A percentile compares a stretch with the other conserved stretches of the same genome.
These are phyloP conservation scores for Cotesia congregata DNA, from an alignment of 2,888 invertebrate species.

Conservation along the genomic window DNA sequence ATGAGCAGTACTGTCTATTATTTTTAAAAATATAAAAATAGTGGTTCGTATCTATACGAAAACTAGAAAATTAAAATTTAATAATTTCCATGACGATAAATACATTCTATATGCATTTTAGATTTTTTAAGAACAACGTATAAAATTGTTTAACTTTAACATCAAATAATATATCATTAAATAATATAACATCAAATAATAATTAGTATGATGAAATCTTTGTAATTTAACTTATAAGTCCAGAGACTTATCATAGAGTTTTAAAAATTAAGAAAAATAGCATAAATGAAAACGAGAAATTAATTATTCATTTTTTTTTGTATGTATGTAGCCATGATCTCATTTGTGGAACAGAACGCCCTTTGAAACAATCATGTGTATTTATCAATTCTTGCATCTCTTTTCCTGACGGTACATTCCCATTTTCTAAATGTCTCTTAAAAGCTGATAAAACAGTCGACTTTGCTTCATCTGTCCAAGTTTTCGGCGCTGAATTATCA, in stretches of 20 bases:
- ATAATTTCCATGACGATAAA: not conserved
- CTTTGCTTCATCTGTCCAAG: no score
- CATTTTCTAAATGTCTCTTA: constrained; percentile 12
- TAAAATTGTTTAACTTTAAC: constrained; percentile 10
- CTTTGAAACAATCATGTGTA: constrained; percentile 34
- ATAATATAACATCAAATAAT: constrained; percentile 11
- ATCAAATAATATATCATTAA: no score
- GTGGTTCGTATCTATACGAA: not conserved
- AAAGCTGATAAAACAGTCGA: no score
- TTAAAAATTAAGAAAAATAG: no score
- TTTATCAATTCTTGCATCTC: constrained; percentile 38
- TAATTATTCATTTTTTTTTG: constrained; percentile 31
- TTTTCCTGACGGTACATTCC: constrained; percentile 36
- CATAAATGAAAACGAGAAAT: constrained; percentile 1
- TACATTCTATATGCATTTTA: constrained; percentile 6
- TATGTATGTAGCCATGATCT: constrained; percentile 44
- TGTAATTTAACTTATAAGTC: constrained; percentile 9
- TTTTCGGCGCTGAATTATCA: no score
- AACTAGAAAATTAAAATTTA: constrained; percentile 4
- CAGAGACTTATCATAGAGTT: constrained; percentile 12
- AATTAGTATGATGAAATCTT: not conserved
- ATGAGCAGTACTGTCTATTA: no score
- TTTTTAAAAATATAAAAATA: no score
- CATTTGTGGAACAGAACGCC: constrained; percentile 42
- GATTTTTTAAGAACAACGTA: constrained; percentile 6